Base-by-base conservation (phyloP, 2,113 vertebrate species). In the Crypturellus undulatus region DNA sequence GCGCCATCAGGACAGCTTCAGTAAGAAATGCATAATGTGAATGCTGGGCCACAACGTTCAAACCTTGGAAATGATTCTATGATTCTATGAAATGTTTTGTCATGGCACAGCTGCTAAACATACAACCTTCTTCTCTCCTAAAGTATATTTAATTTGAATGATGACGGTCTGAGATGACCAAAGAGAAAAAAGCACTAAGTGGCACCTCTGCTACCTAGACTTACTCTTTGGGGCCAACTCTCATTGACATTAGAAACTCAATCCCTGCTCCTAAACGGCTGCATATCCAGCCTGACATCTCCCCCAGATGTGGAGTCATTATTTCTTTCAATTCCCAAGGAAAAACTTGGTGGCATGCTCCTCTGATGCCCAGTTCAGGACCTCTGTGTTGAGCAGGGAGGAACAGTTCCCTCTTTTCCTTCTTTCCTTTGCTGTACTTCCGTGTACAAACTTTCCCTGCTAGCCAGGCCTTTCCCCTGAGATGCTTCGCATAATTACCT, bases 241-340 rank as follows among this genome's bases (percentile, higher is more conserved):
- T 59, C 28, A 10, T 64, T 45, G 42, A 20, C 4, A 16, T 36
- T 9, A 42, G 5, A 56, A 59, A 83, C 21, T 69, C 38, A 22
- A 3, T 2, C 12, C 30, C 40, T 58, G 11, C 51, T 67, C 34
- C 14, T 47, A 63, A 62, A 49, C 12, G 2, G 22, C 3, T 14
- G 43, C 14, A 69, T 79, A n/a, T 64, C 21, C 59, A 28, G 5
- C 25, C 16, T 51, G 16, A 28, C 10, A 51, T 64, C 3, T 64
- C 4, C 26, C 13, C 26, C 36, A 6, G 16, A 16, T 0, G 0
- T 52, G 21, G 12, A 1, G 9, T 56, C 7, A 64, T 32, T 40
- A 59, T 22, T 59, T 65, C 15, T 81, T 25, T 62, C 38, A 34
- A 64, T 82, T 16, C 34, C 25, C 52, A 47, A 32, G 47, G 16